phyloP scores from a whole-genome alignment of 2,888 invertebrate genomes.

The Flexamia atlantica region DNA sequence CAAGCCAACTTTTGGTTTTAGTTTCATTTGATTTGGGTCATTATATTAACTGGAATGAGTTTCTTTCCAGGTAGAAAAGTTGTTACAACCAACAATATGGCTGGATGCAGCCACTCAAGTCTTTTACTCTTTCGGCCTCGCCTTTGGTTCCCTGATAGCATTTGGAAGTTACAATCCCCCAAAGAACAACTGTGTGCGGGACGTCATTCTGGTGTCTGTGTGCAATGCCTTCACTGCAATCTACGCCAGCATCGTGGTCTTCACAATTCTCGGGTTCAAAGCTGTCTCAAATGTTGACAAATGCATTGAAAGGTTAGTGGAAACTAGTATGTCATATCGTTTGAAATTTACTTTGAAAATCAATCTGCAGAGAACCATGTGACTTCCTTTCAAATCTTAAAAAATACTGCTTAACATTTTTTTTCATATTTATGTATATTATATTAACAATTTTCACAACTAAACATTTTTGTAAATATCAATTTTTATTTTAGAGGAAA shows the following conservation, averaged over 20 bases:
- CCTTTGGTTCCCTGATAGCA: slow-evolving; percentile 96
- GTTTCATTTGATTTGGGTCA: no score
- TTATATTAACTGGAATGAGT: no score
- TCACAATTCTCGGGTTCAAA: slow-evolving; percentile 97
- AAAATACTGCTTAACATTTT: no score
- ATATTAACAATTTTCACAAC: no score
- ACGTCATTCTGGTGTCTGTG: slow-evolving; percentile 93
- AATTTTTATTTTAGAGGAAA: no score
- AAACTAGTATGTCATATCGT: no score
- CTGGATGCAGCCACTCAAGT: slow-evolving; percentile 98
- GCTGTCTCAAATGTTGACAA: slow-evolving; percentile 93
- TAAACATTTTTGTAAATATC: no score
- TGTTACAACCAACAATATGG: slow-evolving; percentile 94
- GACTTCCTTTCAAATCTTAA: no score
- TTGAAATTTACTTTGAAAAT: no score
- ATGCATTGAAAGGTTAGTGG: slow-evolving; percentile 86
- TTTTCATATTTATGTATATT: no score
- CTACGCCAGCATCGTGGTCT: slow-evolving; percentile 96
- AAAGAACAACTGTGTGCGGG: slow-evolving; percentile 95
- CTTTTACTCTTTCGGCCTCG: slow-evolving; percentile 96
- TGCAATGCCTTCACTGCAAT: slow-evolving; percentile 96
- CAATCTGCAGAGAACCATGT: no score
- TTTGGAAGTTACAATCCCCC: slow-evolving; percentile 97
- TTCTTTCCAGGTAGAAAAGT: slow-evolving; percentile 85
- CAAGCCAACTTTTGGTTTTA: no score